phyloP scores from a whole-genome alignment of 2,797 vertebrate genomes.

The Poeciliopsis presidionis region DNA sequence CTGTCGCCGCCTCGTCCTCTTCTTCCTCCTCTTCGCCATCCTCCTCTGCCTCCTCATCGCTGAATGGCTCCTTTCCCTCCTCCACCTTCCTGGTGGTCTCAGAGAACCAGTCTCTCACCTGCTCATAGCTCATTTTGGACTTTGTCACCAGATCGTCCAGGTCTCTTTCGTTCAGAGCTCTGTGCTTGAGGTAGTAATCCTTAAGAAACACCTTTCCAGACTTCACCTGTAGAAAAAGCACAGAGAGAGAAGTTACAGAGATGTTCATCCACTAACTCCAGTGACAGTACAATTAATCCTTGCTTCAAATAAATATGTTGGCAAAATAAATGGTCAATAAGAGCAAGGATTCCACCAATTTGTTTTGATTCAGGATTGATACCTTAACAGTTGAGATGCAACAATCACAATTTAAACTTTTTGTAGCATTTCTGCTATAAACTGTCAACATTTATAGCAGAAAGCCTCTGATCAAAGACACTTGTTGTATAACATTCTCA shows the following conservation, averaged over 20 bases:
- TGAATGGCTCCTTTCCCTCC: slow-evolving; percentile 86
- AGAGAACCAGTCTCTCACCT: slow-evolving; percentile 96
- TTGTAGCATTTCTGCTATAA: background rate
- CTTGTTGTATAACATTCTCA: no score
- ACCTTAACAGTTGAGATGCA: background rate
- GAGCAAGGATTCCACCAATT: background rate
- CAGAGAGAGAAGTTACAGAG: background rate
- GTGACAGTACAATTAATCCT: background rate
- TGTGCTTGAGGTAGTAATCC: slow-evolving; percentile 94
- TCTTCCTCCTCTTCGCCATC: slow-evolving; percentile 9
- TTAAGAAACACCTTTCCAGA: slow-evolving; percentile 90
- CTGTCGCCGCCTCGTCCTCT: slow-evolving; percentile 75
- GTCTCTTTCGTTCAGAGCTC: slow-evolving; percentile 92
- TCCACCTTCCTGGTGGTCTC: slow-evolving; percentile 83
- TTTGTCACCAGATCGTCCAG: slow-evolving; percentile 93
- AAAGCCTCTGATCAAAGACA: no score
- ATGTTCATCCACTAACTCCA: background rate
- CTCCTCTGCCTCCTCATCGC: slow-evolving; percentile 25
- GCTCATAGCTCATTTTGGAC: slow-evolving; percentile 96
- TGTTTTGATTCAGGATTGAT: background rate
- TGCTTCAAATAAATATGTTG: background rate
- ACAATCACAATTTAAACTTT: background rate
- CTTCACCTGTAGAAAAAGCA: slow-evolving; percentile 74
- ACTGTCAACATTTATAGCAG: background rate
- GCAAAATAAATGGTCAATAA: background rate